Percentiles rank a stretch among this genome's conserved stretches.
Evolutionary conservation across 1,140 invertebrate species (phyloP).

Genomic region (Trichonephila clavata): DNA sequence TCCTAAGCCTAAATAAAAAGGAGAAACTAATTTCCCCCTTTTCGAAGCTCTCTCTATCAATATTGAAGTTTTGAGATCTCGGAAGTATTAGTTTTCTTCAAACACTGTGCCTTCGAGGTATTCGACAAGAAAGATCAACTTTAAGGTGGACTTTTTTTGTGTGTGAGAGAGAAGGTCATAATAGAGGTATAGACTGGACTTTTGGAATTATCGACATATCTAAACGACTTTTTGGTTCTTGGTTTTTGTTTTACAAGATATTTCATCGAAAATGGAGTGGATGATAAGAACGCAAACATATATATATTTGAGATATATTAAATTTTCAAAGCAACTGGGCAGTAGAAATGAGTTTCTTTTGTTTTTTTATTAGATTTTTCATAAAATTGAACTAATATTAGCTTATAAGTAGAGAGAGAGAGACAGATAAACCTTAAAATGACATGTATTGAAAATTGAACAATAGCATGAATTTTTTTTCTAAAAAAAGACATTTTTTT

Average conservation of each 20-base stretch:
- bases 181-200: neutral
- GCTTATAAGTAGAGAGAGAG: no score
- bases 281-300: no score
- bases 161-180: neutral
- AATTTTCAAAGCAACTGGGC: no score
- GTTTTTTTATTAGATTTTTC: no score
- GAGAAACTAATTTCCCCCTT: conserved; percentile 12
- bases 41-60: neutral
- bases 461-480: no score
- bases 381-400: no score
- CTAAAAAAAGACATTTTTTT: no score
- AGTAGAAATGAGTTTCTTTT: no score
- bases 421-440: no score
- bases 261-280: neutral
- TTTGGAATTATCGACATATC: neutral
- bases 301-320: no score
- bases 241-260: neutral
- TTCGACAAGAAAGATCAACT: conserved; percentile 11
- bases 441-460: no score
- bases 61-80: conserved; percentile 27
- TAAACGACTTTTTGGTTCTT: neutral
- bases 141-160: neutral
- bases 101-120: neutral
- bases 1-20: conserved; percentile 14
- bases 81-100: conserved; percentile 26